Conservation (phyloP, 2,888 invertebrate genomes). For the Sisyra nigra region DNA sequence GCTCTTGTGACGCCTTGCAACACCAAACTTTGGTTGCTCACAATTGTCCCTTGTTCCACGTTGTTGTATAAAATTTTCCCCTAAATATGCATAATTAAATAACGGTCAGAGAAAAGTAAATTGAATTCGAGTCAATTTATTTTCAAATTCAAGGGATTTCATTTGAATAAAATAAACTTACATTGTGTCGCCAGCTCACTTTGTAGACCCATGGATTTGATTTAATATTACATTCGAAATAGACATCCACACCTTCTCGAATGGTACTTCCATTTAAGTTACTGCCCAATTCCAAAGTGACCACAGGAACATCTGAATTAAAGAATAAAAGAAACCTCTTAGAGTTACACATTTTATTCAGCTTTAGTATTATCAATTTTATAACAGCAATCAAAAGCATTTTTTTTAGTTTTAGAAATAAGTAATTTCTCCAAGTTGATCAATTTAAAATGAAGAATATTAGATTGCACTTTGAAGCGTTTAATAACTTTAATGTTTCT, state of each 20-base stretch:
- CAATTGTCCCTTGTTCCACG: constrained; percentile 60
- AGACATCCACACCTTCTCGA: constrained; percentile 77
- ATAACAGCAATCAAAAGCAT: too few relatives aligned
- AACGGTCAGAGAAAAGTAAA: too few relatives aligned
- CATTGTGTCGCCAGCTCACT: constrained; percentile 63
- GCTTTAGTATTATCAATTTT: too few relatives aligned
- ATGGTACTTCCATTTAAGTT: constrained; percentile 64
- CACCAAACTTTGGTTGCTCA: constrained; percentile 81
- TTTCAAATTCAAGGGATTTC: background rate
- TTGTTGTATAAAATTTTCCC: constrained; percentile 65
- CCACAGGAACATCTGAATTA: constrained; percentile 65
- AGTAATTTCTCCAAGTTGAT: too few relatives aligned
- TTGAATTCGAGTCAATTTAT: too few relatives aligned
- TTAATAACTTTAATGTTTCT: too few relatives aligned
- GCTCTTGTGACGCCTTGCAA: constrained; percentile 66
- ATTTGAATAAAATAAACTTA: constrained; percentile 27
- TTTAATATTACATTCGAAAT: constrained; percentile 80
- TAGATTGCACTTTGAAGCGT: too few relatives aligned
- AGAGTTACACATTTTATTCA: too few relatives aligned
- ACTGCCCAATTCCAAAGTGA: constrained; percentile 66
- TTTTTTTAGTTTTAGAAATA: too few relatives aligned
- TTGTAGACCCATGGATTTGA: constrained; percentile 73
- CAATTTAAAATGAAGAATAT: too few relatives aligned
- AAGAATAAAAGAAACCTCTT: constrained; percentile 6
- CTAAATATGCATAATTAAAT: constrained; percentile 29